Evolutionary conservation across 2,888 invertebrate species (phyloP).

Genomic region (Phortica okadai): DNA sequence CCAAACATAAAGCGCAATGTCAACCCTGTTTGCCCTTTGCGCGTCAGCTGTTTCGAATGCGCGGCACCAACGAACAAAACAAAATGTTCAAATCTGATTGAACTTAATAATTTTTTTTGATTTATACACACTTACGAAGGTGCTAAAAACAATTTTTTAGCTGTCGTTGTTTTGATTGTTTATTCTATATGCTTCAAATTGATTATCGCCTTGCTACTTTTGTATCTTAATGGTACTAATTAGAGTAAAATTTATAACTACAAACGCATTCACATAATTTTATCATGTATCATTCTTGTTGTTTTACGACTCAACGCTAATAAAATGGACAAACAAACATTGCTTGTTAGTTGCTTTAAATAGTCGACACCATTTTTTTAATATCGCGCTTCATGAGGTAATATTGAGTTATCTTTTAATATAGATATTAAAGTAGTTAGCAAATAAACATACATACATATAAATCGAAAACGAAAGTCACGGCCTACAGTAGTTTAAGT

Average conservation of each 20-base stretch:
- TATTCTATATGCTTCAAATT: not conserved
- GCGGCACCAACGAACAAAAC: not conserved
- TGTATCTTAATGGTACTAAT: not conserved
- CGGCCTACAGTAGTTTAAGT: no score
- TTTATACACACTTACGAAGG: not conserved
- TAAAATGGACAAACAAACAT: not conserved
- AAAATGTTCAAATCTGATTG: not conserved
- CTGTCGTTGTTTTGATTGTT: not conserved
- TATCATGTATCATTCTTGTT: not conserved
- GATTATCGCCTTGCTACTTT: not conserved
- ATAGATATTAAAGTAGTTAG: not conserved
- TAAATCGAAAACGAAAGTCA: no score
- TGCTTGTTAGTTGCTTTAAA: not conserved
- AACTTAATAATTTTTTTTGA: not conserved
- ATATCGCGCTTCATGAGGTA: not conserved
- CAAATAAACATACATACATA: not conserved
- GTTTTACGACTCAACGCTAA: constrained; percentile 1
- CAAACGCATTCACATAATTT: not conserved
- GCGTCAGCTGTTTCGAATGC: constrained; percentile 2
- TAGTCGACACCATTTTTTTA: not conserved
- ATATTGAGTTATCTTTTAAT: not conserved
- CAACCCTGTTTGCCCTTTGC: constrained; percentile 1
- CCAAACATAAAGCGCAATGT: not conserved
- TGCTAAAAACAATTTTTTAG: not conserved
- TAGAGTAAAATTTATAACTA: not conserved